Evolutionary conservation across 2,113 vertebrate genomes (phyloP), one percentile per base, ranked within the genome.

Genomic region (Nothocercus nigrocapillus): DNA sequence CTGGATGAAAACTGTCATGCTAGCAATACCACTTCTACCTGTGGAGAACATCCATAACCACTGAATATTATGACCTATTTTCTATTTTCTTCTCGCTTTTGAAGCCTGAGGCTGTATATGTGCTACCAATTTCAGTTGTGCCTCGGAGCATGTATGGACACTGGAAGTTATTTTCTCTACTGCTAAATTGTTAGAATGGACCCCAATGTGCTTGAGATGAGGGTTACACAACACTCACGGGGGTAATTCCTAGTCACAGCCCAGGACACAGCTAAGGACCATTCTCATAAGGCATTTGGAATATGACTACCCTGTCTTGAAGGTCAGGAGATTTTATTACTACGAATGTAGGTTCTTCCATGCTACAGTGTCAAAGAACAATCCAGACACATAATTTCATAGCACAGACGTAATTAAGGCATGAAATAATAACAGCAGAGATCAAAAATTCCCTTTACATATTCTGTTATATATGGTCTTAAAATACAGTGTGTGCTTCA

Each of bases 181-280:
- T 88, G 27, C 19, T 49, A 47, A 47, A 38, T 40, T 76, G 7
- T 14, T 45, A 85, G 34, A 93, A 73, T 18, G 36, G 22, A n/a
- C 19, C 25, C 17, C 53, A 49, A 9, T 0, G 0, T 49, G 40
- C 8, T 40, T 88, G 66, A 0, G 1, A 17, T 10, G 0, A 2
- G 11, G 22, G 14, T 21, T 2, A 3, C 8, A 32, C 8, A 9
- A 34, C 47, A 11, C 24, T 70, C 34, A 24, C 5, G 5, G 6
- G 9, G 69, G 47, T 18, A 53, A 36, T 36, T 70, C 16, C 68
- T 62, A 87, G 32, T 18, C 34, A 75, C 0, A 0, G 5, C 24
- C 10, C 36, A 51, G 24, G 34, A 42, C 34, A 13, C 3, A 40
- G 25, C 21, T 73, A 76, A 54, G 64, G 11, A 4, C 49, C 38